Base-by-base conservation (phyloP, 2,797 vertebrate species). In the Ptychadena robeensis region DNA sequence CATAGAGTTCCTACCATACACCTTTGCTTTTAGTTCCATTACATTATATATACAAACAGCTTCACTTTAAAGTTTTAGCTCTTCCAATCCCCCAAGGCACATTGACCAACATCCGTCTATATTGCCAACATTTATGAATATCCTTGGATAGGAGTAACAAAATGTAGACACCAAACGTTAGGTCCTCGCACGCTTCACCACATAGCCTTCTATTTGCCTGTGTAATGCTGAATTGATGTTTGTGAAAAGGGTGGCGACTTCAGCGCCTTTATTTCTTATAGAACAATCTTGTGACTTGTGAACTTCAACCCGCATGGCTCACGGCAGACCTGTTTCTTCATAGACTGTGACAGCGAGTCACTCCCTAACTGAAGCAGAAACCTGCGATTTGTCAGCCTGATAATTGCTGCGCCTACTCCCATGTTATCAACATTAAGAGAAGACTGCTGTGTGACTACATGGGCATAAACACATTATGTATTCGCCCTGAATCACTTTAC, bases 301-400 rank as follows among this genome's bases (percentile, higher is more conserved):
- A 63, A 38, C 73, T 64, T 75, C 40, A 64, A 4, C 25, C 73
- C 14, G 59, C 4, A 53, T 53, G 44, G 27, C 53, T 35, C 35
- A 37, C 32, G 11, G 34, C 35, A 38, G 11, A 30, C 34, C 35
- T 75, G 32, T 74, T 35, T 27, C 31, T 61, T 35, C 31, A 35
- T 25, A 9, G 72, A 32, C 15, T 27, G 72, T 74, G 31, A 74
- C 31, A 10, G 9, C 28, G 22, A 28, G 73, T 75, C 57, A 75
- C 73, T 61, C 73, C 59, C 35, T 32, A 64, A 30, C 12, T 61
- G 59, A 61, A 61, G 59, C 25, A 28, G 12, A 61, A 27, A 28
- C 14, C 34, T 75, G 57, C 37, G 63, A 28, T 18, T 61, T n/a
- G 57, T 38, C 27, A 38, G 59, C 34, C 7, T 64, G 15, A 40